Base-by-base conservation (phyloP, 2,888 invertebrate species). In the Nymphalis urticae region DNA sequence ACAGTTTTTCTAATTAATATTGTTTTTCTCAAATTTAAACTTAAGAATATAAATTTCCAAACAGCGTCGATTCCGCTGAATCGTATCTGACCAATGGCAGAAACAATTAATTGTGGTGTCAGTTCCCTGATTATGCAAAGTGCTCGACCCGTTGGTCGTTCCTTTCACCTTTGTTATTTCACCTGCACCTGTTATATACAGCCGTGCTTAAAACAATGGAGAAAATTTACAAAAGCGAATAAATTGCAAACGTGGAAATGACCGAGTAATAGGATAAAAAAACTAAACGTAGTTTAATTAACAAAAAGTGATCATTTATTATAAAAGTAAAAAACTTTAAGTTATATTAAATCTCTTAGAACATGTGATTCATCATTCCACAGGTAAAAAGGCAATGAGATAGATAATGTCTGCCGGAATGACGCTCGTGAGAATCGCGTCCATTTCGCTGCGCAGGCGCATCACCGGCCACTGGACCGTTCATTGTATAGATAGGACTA, bases 391-490 rank as follows among this genome's bases (percentile, higher is more conserved):
- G 24, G 47, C 50, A 61, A 54, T 62, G 51, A 62, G 58, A 65
- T 58, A 42, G 64, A 51, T 56, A 62, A 70, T 68, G 19, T 27
- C 48, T n/a, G 59, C 47, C 48, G 64, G 42, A 66, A 65, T 70
- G 69, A 68, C 48, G 70, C 79, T 82, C 84, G 83, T 86, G 87
- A 84, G 86, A 87, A 85, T 84, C 71, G 73, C 78, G 76, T 78
- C 81, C 78, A 83, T 83, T 84, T 82, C 78, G 76, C 54, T 72
- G 73, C 78, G 80, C 76, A 69, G 62, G 80, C 81, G 79, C 82
- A 80, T 80, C 82, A 80, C 62, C 68, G 62, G 42, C 42, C 62
- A 58, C 24, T 50, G 62, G 56, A 65, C 65, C 78, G 76, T 77
- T 73, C 78, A 76, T 81, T 80, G 82, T 81, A 83, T 79, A 80